A percentile compares a stretch with the other conserved stretches of the same genome.
phyloP scores from a whole-genome alignment of 2,797 vertebrate species.

The Parambassis ranga region DNA sequence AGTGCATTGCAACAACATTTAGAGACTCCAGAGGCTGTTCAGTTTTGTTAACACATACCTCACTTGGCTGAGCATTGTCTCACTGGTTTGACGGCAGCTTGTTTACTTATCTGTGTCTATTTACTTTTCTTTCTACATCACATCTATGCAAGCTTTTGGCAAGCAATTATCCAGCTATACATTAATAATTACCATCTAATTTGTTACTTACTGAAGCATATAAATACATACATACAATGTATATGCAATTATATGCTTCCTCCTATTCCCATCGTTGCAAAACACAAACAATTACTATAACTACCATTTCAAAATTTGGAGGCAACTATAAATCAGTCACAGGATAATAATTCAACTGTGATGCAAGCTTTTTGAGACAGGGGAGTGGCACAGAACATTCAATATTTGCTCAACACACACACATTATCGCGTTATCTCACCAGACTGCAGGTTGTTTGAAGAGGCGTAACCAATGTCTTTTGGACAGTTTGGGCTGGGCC shows the following conservation, averaged over 20 bases:
- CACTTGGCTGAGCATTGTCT: neutral
- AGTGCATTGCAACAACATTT: neutral
- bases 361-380: neutral
- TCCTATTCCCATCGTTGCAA: neutral
- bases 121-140: neutral
- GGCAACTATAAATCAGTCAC: neutral
- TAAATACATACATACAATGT: too few relatives aligned
- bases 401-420: neutral
- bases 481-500: slow-evolving; percentile 80
- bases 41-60: neutral
- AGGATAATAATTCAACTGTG: neutral
- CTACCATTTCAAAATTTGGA: neutral
- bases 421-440: slow-evolving; percentile 80
- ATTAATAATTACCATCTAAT: neutral
- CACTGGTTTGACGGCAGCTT: neutral
- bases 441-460: slow-evolving; percentile 91
- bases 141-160: neutral
- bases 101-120: neutral
- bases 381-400: neutral
- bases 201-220: too few relatives aligned
- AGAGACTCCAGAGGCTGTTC: neutral
- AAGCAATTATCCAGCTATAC: neutral
- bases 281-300: neutral
- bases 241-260: too few relatives aligned
- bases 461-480: slow-evolving; percentile 89